Base-by-base conservation (phyloP, 30 jellyfish, hydroid and myxozoan genomes). In the Catostylus mosaicus region DNA sequence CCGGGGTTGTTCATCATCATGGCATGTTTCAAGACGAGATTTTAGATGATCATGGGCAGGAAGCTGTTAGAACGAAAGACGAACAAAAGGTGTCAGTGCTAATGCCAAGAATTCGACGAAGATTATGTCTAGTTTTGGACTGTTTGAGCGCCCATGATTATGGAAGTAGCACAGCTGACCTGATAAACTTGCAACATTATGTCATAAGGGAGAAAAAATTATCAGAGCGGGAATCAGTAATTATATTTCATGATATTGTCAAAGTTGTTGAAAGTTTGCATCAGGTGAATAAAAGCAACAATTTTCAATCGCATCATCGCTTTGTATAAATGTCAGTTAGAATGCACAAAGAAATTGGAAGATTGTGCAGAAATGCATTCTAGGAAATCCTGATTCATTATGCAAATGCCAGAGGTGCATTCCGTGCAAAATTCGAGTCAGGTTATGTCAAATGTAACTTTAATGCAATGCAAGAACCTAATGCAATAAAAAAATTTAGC, bases 11-110 rank as follows among this genome's bases (percentile, higher is more conserved):
- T 14, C 99, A 89, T 56, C 95, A 87, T 48, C 99, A 94, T 72
- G 97, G 97, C 60, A 82, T 94, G 90, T 94, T 94, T 64, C 96
- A 94, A 80, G 99, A 94, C 45, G 97, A 82, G 50, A 89, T 88
- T 29, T 33, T 86, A n/a, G 96, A 86, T 30, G 93, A 84, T 73
- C 57, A 80, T 67, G 85, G 27, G 24, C 92, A 48, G 81, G 86
- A 88, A 47, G 73, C 63, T 31, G 80, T 78, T 73, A 71, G 81
- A 71, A 76, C 77, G 16, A 56, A 73, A 40, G 84, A 91, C 46
- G 73, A 75, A 3, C 70, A 27, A 16, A 51, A 37, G 52, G 20
- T 60, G 69, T 32, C 76, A 2, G 30, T 73, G 12, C 64, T 80
- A 20, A 56, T 19, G 52, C 80, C 80, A 36, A 79, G 83, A 81